Evolutionary conservation across 2,797 vertebrate species (phyloP), one percentile per base, ranked within the genome.

Genomic region (Aldrovandia affinis): DNA sequence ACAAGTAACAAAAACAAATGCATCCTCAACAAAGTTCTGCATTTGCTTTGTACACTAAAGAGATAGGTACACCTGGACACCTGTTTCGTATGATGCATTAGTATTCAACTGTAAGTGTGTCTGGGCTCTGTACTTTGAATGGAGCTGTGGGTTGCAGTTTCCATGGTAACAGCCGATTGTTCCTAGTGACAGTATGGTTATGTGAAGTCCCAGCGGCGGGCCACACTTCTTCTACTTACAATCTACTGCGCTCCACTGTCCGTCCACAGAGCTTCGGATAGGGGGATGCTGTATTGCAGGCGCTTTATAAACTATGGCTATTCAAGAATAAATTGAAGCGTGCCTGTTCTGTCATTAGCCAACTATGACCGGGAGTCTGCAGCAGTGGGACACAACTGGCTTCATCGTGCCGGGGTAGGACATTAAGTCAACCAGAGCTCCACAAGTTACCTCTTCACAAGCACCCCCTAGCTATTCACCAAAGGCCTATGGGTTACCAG

Each of bases 21-120:
- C 18, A 77, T 77, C 73, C 73, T 22, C 22, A 77, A 14, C 39
- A 47, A n/a, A 47, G 22, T 10, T 44, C 20, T 77, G 42, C 42
- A 47, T 7, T 77, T n/a, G 42, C 18, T 57, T 20, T 14, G 15
- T 15, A 20, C 55, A 57, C 18, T 15, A 57, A 57, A 57, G 12
- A 7, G 18, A 57, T 2, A 57, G 42, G 73, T 44, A 47, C 73
- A n/a, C 39, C n/a, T n/a, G n/a, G 25, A 47, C 14, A 77, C 73
- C 52, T 57, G 78, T 33, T 80, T 36, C 33, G 30, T 54, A 22
- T 54, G 50, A 55, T 18, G 55, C 50, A 80, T 57, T 54, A 33
- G 50, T 80, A 80, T 57, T 80, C 54, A 47, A 44, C 73, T 77
- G 39, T n/a, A 77, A 44, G 20, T 77, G 39, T 77, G 73, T 77